phyloP scores from a whole-genome alignment of 1,140 invertebrate species.

The Tetramorium simillimum region DNA sequence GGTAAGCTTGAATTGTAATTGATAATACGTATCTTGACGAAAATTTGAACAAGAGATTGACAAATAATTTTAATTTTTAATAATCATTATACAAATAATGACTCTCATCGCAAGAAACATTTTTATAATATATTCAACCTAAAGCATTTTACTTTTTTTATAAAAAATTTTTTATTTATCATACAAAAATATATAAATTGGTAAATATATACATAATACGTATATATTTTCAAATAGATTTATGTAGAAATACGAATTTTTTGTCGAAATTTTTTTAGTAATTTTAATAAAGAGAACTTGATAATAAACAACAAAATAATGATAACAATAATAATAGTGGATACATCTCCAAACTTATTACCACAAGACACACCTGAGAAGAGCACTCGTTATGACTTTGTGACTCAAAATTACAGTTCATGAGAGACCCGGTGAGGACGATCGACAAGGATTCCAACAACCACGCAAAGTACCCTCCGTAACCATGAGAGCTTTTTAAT shows the following conservation, averaged over 20 bases:
- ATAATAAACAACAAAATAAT: conserved; percentile 22
- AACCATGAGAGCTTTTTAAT: conserved; percentile 46
- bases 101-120: not conserved
- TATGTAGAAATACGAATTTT: not conserved
- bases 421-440: conserved; percentile 4
- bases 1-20: not conserved
- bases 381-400: not conserved
- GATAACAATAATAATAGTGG: conserved; percentile 1
- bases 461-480: conserved; percentile 6
- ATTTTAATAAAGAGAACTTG: conserved; percentile 5
- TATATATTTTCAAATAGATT: not conserved
- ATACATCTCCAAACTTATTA: conserved; percentile 21
- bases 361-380: conserved; percentile 24
- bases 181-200: not conserved
- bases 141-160: too few species aligned
- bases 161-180: too few species aligned
- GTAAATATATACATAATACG: not conserved
- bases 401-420: conserved; percentile 30
- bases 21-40: not conserved
- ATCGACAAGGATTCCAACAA: conserved; percentile 35
- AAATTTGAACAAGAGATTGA: not conserved
- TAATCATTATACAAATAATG: not conserved
- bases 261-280: not conserved
- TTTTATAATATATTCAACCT: too few species aligned
- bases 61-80: not conserved